Conservation (phyloP, 2,113 vertebrate species). For the Colistium nudipinnis region DNA sequence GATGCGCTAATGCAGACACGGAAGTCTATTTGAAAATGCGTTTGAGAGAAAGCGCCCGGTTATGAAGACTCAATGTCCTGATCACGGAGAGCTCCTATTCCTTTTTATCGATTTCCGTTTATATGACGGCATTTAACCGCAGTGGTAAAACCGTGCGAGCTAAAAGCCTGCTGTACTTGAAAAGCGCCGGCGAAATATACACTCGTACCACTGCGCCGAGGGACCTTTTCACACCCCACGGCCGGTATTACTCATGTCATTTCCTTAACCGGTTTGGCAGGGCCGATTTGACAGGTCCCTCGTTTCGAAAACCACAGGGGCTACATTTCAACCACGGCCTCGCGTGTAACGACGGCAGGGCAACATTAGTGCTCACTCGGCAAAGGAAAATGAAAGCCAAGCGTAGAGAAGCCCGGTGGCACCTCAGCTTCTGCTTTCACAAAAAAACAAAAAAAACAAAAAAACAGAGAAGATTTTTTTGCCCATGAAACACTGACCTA, state of each 20-base stretch:
- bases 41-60: not conserved
- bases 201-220: not conserved
- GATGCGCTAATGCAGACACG: not conserved
- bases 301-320: conserved; percentile 30
- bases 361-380: conserved; percentile 22
- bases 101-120: conserved; percentile 6
- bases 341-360: conserved; percentile 29
- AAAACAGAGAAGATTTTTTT: too few relatives aligned
- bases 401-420: not conserved
- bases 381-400: conserved; percentile 26
- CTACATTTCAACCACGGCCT: conserved; percentile 31
- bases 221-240: not conserved
- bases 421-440: not conserved
- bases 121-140: too few relatives aligned
- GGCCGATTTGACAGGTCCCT: conserved; percentile 31
- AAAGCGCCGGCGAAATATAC: not conserved
- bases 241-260: not conserved
- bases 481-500: too few relatives aligned
- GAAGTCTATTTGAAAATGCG: not conserved
- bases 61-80: not conserved
- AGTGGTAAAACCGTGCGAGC: too few relatives aligned
- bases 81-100: conserved; percentile 7
- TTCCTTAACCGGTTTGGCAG: conserved; percentile 8
- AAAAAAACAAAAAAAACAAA: not conserved
- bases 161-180: too few relatives aligned